These are phyloP conservation scores for Microctonus aethiopoides DNA, from an alignment of 2,888 invertebrate species.

Conservation along the genomic window DNA sequence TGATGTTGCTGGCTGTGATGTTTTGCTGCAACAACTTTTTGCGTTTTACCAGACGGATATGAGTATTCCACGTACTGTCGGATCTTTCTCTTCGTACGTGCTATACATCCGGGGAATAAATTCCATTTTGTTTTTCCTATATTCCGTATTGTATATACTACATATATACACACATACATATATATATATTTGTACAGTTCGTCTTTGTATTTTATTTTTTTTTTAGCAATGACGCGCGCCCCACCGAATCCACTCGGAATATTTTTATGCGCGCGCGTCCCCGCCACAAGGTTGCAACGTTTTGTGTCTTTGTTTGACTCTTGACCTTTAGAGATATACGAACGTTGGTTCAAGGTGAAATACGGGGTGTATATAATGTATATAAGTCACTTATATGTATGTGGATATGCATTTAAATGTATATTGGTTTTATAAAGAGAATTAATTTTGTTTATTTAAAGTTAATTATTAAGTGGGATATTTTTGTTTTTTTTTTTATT, in stretches of 20 bases:
- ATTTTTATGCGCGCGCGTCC: neutral
- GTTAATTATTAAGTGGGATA: too few relatives aligned
- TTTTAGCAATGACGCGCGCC: neutral
- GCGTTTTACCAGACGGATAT: constrained; percentile 13
- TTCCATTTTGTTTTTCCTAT: constrained; percentile 3
- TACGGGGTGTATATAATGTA: neutral
- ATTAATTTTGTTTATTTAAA: too few relatives aligned
- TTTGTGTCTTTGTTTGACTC: constrained; percentile 14
- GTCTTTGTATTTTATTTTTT: neutral
- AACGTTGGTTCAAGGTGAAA: constrained; percentile 14
- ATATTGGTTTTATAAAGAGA: too few relatives aligned
- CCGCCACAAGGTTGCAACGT: neutral
- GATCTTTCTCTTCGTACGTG: constrained; percentile 22
- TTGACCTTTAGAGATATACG: constrained; percentile 21
- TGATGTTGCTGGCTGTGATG: constrained; percentile 12
- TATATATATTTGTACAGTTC: too few relatives aligned
- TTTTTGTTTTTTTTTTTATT: too few relatives aligned
- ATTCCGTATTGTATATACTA: neutral
- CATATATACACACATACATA: too few relatives aligned
- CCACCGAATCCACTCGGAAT: neutral
- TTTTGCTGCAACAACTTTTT: neutral
- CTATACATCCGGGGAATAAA: constrained; percentile 17
- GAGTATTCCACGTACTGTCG: constrained; percentile 33
- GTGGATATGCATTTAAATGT: too few relatives aligned
- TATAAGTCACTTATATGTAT: too few relatives aligned